Conservation (phyloP, 2,888 invertebrate species). For the Lasius fuliginosus region DNA sequence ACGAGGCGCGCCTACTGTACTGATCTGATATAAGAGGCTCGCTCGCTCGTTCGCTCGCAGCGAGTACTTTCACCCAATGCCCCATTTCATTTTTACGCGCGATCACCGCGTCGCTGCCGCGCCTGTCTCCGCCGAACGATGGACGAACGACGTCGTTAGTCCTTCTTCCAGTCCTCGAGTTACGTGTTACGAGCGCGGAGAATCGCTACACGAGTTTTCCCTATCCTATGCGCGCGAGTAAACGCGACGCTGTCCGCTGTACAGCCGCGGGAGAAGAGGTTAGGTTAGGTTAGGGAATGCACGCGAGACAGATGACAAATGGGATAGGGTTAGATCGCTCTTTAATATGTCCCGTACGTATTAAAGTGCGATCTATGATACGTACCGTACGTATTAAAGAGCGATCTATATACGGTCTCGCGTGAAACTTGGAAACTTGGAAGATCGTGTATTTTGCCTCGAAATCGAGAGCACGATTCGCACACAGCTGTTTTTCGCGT, state of each 20-base stretch:
- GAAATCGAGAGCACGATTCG: not conserved
- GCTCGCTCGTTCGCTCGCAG: slow-evolving; percentile 58
- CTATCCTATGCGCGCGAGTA: not conserved
- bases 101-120: slow-evolving; percentile 68
- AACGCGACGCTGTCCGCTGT: not conserved
- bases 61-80: slow-evolving; percentile 86
- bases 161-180: not conserved
- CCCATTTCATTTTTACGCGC: slow-evolving; percentile 86
- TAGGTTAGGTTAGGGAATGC: not conserved
- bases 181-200: slow-evolving; percentile 23
- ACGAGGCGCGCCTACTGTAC: slow-evolving; percentile 75
- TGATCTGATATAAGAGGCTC: slow-evolving; percentile 82
- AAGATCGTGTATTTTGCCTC: not conserved
- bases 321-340: not conserved
- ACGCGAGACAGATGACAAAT: not conserved
- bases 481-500: not conserved
- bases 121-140: slow-evolving; percentile 40
- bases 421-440: not conserved
- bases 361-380: too few relatives aligned
- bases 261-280: not conserved
- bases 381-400: too few relatives aligned
- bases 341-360: too few relatives aligned
- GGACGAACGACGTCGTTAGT: slow-evolving; percentile 23
- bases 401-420: not conserved
- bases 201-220: slow-evolving; percentile 22